These are phyloP conservation scores for Oligia latruncula DNA, from an alignment of 2,888 invertebrate genomes.

Conservation along the genomic window DNA sequence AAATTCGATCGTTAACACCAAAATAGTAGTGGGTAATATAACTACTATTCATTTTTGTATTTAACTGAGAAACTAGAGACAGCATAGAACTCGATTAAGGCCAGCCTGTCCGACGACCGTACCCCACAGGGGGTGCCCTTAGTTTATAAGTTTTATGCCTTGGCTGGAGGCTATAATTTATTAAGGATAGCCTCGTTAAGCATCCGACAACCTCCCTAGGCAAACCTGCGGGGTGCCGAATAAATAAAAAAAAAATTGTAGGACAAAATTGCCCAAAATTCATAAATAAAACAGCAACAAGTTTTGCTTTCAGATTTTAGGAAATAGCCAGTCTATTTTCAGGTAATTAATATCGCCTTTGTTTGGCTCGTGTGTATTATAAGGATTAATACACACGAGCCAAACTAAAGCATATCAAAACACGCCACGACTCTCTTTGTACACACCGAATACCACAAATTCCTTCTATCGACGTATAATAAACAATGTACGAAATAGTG, in stretches of 20 bases:
- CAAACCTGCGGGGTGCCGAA: not conserved
- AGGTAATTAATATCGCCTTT: not conserved
- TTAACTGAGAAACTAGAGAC: not conserved
- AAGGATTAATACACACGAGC: not conserved
- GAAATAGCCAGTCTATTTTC: not conserved
- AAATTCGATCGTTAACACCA: not conserved
- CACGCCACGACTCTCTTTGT: no score
- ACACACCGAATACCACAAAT: conserved; percentile 2
- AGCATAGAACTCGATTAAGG: not conserved
- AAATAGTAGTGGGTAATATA: not conserved
- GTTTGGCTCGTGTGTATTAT: not conserved
- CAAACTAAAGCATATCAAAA: no score
- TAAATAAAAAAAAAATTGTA: not conserved
- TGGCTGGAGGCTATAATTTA: not conserved
- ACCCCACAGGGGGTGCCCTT: not conserved
- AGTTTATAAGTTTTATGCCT: not conserved
- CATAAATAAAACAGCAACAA: not conserved
- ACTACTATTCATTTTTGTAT: not conserved
- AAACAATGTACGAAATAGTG: not conserved
- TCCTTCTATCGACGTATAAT: not conserved
- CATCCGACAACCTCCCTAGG: not conserved
- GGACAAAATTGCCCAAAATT: not conserved
- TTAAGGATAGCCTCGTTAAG: not conserved
- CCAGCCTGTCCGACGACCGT: not conserved
- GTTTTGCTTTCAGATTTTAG: not conserved